Evolutionary conservation across 2,113 vertebrate species (phyloP).

Genomic region (Clarias macrocephalus): DNA sequence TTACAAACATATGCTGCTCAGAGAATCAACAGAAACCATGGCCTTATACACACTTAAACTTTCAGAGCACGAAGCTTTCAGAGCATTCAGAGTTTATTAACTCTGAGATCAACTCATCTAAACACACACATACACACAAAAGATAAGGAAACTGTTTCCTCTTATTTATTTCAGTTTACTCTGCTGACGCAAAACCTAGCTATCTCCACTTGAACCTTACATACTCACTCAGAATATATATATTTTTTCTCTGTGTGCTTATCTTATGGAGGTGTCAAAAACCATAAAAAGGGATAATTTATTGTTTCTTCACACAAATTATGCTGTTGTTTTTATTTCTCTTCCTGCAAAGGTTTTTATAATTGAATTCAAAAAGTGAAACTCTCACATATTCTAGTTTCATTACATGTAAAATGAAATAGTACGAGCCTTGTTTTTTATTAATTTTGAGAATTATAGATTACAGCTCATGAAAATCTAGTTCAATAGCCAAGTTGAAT

Average conservation of each 20-base stretch:
- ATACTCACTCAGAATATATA: not conserved
- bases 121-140: not conserved
- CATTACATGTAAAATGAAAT: too few relatives aligned
- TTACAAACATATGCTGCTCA: not conserved
- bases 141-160: not conserved
- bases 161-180: not conserved
- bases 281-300: not conserved
- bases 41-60: not conserved
- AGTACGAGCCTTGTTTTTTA: too few relatives aligned
- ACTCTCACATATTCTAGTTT: too few relatives aligned
- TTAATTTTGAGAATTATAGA: too few relatives aligned
- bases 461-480: too few relatives aligned
- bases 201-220: too few relatives aligned
- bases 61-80: not conserved
- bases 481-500: too few relatives aligned
- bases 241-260: not conserved
- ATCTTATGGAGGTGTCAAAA: not conserved
- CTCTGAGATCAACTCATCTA: not conserved
- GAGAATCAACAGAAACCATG: not conserved
- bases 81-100: constrained; percentile 7
- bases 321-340: not conserved
- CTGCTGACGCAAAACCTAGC: not conserved
- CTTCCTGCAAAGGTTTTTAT: not conserved
- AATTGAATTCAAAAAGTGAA: too few relatives aligned
- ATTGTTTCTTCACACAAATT: not conserved